phyloP scores from a whole-genome alignment of 2,113 vertebrate species.

The Corvus hawaiiensis region DNA sequence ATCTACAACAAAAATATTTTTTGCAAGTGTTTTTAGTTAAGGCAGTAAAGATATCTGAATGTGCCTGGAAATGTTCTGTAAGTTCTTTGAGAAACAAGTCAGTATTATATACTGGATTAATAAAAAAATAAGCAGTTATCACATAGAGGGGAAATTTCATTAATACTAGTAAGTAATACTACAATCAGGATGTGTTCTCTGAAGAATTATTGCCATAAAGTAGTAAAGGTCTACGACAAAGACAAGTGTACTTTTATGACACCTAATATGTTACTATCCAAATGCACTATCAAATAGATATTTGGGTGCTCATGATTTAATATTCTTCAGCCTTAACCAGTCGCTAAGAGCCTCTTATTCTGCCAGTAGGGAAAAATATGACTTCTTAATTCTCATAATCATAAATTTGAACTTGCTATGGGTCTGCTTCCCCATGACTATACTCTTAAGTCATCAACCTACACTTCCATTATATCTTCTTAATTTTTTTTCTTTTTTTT shows the following conservation, averaged over 20 bases:
- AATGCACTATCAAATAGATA: conserved; percentile 63
- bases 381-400: conserved; percentile 58
- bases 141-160: background rate
- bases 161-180: background rate
- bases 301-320: conserved; percentile 63
- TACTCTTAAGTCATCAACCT: background rate
- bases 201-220: background rate
- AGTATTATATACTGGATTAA: background rate
- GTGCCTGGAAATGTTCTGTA: conserved; percentile 40
- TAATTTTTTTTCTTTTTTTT: background rate
- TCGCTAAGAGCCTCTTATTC: conserved; percentile 64
- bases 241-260: conserved; percentile 56
- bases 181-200: background rate
- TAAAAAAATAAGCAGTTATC: background rate
- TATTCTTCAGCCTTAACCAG: conserved; percentile 47
- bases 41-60: conserved; percentile 9
- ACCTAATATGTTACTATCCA: conserved; percentile 33
- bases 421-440: background rate
- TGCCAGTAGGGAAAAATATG: conserved; percentile 49
- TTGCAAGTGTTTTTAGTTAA: conserved; percentile 37
- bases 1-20: conserved; percentile 51
- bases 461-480: background rate
- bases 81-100: conserved; percentile 31
- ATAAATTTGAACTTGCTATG: conserved; percentile 59
- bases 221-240: conserved; percentile 29